These are phyloP conservation scores for Telmatherina bonti DNA, from an alignment of 2,797 vertebrate genomes.

Conservation along the genomic window DNA sequence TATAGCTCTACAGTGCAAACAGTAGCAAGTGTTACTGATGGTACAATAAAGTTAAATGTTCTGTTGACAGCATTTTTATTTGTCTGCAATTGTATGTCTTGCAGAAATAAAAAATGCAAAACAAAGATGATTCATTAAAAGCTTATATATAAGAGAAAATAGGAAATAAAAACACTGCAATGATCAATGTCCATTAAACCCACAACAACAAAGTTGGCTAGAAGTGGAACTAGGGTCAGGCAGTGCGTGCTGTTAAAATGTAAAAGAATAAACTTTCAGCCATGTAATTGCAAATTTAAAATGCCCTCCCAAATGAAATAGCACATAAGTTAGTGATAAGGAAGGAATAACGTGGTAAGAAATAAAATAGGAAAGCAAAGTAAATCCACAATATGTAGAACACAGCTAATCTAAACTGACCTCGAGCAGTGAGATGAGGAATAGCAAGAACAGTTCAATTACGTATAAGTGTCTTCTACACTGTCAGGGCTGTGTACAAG, in stretches of 20 bases:
- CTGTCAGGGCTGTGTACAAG: slow-evolving; percentile 58
- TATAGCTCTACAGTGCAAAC: slow-evolving; percentile 32
- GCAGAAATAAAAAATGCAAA: slow-evolving; percentile 46
- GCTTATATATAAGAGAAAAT: neutral
- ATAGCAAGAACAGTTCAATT: slow-evolving; percentile 38
- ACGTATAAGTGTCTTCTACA: slow-evolving; percentile 45
- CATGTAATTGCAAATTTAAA: slow-evolving; percentile 18
- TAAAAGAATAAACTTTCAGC: slow-evolving; percentile 14
- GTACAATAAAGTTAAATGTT: slow-evolving; percentile 52
- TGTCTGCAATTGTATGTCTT: slow-evolving; percentile 43
- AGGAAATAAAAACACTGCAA: slow-evolving; percentile 12
- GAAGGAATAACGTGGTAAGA: slow-evolving; percentile 38
- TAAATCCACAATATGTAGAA: slow-evolving; percentile 27
- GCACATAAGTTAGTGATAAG: slow-evolving; percentile 37
- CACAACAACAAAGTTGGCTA: slow-evolving; percentile 15
- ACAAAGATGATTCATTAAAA: slow-evolving; percentile 35
- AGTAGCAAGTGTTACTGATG: slow-evolving; percentile 43
- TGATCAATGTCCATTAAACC: slow-evolving; percentile 14
- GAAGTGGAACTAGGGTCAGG: slow-evolving; percentile 12
- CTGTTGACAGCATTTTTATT: slow-evolving; percentile 39
- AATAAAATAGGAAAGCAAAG: slow-evolving; percentile 29
- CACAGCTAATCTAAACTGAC: slow-evolving; percentile 53
- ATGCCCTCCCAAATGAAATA: slow-evolving; percentile 12
- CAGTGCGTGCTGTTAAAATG: neutral
- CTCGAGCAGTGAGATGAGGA: slow-evolving; percentile 61